Evolutionary conservation across 2,888 invertebrate genomes (phyloP).

Genomic region (Oegoconia quadripuncta): DNA sequence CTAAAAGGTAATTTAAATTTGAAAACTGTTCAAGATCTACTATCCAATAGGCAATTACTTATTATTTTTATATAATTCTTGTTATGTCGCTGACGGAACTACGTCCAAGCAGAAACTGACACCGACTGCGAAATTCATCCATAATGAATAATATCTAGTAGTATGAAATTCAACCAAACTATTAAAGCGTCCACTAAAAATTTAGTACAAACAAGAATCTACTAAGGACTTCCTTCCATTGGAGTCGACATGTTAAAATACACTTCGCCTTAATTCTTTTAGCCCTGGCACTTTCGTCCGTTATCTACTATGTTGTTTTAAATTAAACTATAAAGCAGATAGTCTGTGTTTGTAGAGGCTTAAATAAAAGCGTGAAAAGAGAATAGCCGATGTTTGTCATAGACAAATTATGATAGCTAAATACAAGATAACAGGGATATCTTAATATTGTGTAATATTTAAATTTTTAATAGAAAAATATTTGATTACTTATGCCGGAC

Average conservation of each 20-base stretch:
- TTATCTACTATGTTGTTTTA: constrained; percentile 49
- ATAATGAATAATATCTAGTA: too few relatives aligned
- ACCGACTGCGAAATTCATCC: too few relatives aligned
- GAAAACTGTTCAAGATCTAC: too few relatives aligned
- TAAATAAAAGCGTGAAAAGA: constrained; percentile 34
- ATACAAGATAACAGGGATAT: constrained; percentile 28
- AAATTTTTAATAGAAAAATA: constrained; percentile 4
- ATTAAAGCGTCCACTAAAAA: background rate
- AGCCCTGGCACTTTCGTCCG: constrained; percentile 34
- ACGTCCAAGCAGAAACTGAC: too few relatives aligned
- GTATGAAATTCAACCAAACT: background rate
- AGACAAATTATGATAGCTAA: constrained; percentile 39
- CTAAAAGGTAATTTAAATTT: too few relatives aligned
- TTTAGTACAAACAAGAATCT: too few relatives aligned
- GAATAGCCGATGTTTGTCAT: constrained; percentile 45
- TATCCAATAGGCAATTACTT: too few relatives aligned
- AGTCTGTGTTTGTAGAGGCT: constrained; percentile 37
- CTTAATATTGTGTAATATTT: constrained; percentile 34
- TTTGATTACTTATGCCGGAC: too few relatives aligned
- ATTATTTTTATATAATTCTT: too few relatives aligned
- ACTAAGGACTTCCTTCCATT: too few relatives aligned
- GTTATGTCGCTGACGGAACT: too few relatives aligned
- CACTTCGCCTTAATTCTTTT: constrained; percentile 38
- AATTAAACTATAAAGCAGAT: constrained; percentile 47
- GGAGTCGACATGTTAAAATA: constrained; percentile 22